phyloP scores from a whole-genome alignment of 2,113 vertebrate genomes.

The Caretta caretta region DNA sequence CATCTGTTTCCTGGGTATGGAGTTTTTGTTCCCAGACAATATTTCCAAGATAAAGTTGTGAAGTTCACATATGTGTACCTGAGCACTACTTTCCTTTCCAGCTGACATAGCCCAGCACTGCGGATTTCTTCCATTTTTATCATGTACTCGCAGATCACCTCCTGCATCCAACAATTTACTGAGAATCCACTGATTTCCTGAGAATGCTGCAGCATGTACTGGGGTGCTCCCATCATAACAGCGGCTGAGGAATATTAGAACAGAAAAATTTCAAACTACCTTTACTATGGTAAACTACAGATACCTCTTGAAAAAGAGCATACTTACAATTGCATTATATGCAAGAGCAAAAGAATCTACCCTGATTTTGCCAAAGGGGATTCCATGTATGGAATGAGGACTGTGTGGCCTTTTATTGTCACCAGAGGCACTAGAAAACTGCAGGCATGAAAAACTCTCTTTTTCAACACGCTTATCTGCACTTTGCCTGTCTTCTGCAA shows the following conservation, averaged over 20 bases:
- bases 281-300: not conserved
- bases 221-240: slow-evolving; percentile 88
- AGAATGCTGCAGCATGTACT: slow-evolving; percentile 89
- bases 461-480: not conserved
- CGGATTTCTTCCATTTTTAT: slow-evolving; percentile 79
- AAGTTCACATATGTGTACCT: slow-evolving; percentile 65
- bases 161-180: slow-evolving; percentile 86
- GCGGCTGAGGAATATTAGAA: slow-evolving; percentile 72
- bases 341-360: fast-evolving
- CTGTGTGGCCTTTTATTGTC: not conserved
- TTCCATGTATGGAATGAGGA: not conserved
- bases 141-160: slow-evolving; percentile 87
- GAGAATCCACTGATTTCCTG: slow-evolving; percentile 84
- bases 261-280: not conserved
- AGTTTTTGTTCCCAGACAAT: not conserved
- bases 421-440: not conserved
- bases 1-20: not conserved
- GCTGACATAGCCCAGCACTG: slow-evolving; percentile 83
- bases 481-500: not conserved
- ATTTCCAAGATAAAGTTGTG: not conserved
- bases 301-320: not conserved
- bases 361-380: fast-evolving
- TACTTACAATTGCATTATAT: fast-evolving
- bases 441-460: not conserved
- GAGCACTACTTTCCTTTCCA: slow-evolving; percentile 76